phyloP scores from a whole-genome alignment of 2,113 vertebrate genomes.

The Pithys albifrons region DNA sequence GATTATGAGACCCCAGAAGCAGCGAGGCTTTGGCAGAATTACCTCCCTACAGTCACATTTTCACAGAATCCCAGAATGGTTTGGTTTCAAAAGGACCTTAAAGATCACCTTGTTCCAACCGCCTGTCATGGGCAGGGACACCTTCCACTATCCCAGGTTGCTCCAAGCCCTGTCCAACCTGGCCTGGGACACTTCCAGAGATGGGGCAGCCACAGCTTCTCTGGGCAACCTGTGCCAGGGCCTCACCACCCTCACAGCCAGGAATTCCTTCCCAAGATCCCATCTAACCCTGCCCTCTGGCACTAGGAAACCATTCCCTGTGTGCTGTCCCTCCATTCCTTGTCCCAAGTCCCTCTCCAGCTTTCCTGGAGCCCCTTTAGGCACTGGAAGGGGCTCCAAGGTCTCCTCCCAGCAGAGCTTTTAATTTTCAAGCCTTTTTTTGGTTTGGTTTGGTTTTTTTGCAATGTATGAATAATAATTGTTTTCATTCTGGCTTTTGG shows the following conservation, averaged over 20 bases:
- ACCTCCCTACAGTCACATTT: neutral
- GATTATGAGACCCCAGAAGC: neutral
- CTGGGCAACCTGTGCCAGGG: neutral
- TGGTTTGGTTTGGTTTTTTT: neutral
- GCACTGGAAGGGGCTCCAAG: rapidly evolving
- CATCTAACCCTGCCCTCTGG: neutral
- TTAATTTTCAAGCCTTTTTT: neutral
- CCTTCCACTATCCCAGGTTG: neutral
- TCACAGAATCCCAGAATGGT: neutral
- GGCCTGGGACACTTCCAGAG: neutral
- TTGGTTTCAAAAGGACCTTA: neutral
- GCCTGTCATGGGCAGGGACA: neutral
- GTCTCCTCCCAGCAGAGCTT: neutral
- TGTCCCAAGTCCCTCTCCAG: neutral
- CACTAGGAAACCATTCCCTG: neutral
- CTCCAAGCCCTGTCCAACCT: neutral
- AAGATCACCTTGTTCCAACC: neutral
- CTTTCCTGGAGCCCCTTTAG: neutral
- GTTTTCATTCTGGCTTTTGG: neutral
- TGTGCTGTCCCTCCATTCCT: neutral
- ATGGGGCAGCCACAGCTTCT: neutral
- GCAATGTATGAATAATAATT: neutral
- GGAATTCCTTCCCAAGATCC: neutral
- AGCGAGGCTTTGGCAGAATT: neutral
- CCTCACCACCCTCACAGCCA: rapidly evolving